Conservation (phyloP, 2,113 vertebrate genomes). For the Hepsetus odoe region DNA sequence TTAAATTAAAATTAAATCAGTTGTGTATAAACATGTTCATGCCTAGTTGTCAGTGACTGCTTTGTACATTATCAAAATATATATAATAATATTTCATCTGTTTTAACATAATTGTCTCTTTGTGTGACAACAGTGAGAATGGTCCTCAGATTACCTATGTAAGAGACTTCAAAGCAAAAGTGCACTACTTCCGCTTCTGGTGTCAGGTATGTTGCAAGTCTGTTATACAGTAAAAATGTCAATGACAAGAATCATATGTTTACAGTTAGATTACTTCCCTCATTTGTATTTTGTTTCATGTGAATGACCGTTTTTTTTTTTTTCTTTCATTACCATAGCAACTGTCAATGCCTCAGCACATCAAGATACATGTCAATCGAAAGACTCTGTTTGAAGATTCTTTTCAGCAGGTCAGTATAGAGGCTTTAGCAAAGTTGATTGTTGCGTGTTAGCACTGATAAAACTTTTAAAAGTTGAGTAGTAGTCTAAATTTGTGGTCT, state of each 20-base stretch:
- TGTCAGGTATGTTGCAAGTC: conserved; percentile 85
- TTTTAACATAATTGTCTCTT: fast-evolving
- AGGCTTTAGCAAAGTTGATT: neutral
- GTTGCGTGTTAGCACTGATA: too few species aligned
- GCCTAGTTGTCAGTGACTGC: too few species aligned
- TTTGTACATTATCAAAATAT: too few species aligned
- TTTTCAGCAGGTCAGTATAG: conserved; percentile 89
- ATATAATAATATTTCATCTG: neutral
- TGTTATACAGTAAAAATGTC: neutral
- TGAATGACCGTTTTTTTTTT: neutral
- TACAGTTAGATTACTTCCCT: neutral
- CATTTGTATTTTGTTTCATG: neutral
- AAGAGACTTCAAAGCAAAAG: conserved; percentile 97
- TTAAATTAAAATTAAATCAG: too few species aligned
- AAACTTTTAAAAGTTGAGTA: too few species aligned
- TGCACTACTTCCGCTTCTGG: conserved; percentile 99
- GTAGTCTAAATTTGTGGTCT: too few species aligned
- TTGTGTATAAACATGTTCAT: too few species aligned
- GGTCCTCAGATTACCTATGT: conserved; percentile 98
- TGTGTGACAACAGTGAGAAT: conserved; percentile 83
- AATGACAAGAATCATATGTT: neutral
- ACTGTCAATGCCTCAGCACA: conserved; percentile 95
- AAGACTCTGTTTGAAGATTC: conserved; percentile 98
- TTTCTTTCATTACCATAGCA: conserved; percentile 77
- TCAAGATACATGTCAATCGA: conserved; percentile 93